Evolutionary conservation across 2,797 vertebrate species (phyloP).

Genomic region (Philypnodon macrostomus): DNA sequence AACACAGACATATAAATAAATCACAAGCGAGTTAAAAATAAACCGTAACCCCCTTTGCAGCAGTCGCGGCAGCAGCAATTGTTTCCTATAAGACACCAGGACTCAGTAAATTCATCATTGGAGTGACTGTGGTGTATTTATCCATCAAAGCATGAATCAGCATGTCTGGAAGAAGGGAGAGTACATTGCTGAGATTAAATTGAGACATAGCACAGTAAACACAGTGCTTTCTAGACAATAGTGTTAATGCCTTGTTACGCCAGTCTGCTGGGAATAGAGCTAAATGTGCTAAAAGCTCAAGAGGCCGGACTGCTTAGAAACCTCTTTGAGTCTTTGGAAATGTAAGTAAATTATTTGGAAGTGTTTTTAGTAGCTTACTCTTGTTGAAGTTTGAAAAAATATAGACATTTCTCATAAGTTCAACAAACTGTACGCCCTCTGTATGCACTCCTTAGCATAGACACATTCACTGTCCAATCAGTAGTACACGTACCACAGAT

Average conservation of each 20-base stretch:
- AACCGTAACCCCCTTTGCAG: constrained; percentile 37
- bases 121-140: constrained; percentile 36
- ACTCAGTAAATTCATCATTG: constrained; percentile 41
- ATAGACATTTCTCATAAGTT: too few relatives aligned
- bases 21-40: constrained; percentile 67
- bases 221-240: constrained; percentile 1
- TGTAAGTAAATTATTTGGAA: not conserved
- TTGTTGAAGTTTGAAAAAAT: not conserved
- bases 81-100: constrained; percentile 39
- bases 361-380: not conserved
- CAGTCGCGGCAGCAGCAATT: constrained; percentile 38
- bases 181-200: constrained; percentile 10
- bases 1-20: constrained; percentile 62
- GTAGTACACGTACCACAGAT: too few relatives aligned
- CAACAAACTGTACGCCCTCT: too few relatives aligned
- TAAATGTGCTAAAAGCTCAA: constrained; percentile 23
- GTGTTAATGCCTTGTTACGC: not conserved
- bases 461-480: too few relatives aligned
- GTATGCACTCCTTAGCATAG: too few relatives aligned
- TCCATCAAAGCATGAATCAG: constrained; percentile 42
- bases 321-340: constrained; percentile 26
- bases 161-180: constrained; percentile 25
- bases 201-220: constrained; percentile 8
- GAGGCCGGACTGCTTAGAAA: constrained; percentile 23
- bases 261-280: constrained; percentile 10